A percentile compares a stretch with the other conserved stretches of the same genome.
Evolutionary conservation across 2,888 invertebrate genomes (phyloP).

Genomic region (Leptinotarsa juncta): DNA sequence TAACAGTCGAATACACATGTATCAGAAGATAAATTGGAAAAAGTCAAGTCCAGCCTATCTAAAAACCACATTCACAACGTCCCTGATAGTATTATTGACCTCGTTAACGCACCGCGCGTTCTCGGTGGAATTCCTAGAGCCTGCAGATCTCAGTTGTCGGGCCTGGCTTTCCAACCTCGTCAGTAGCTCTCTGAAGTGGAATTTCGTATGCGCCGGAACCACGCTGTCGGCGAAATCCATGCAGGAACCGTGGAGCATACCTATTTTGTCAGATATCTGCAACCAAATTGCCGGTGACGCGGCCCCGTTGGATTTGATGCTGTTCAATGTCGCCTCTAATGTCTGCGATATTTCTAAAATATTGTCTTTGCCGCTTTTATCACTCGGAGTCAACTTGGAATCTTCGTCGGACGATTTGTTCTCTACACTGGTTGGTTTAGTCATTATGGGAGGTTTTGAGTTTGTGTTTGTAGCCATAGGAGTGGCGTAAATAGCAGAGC

Average conservation of each 20-base stretch:
- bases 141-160: conserved; percentile 75
- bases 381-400: conserved; percentile 64
- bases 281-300: conserved; percentile 79
- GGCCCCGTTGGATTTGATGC: conserved; percentile 69
- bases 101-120: conserved; percentile 77
- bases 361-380: conserved; percentile 66
- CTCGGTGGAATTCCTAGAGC: conserved; percentile 77
- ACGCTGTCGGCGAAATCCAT: conserved; percentile 84
- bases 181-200: conserved; percentile 84
- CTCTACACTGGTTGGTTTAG: conserved; percentile 65
- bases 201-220: conserved; percentile 87
- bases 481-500: conserved; percentile 82
- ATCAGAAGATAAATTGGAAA: conserved; percentile 42
- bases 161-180: conserved; percentile 78
- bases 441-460: conserved; percentile 67
- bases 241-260: conserved; percentile 85
- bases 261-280: conserved; percentile 83
- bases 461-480: conserved; percentile 67
- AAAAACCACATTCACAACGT: conserved; percentile 79
- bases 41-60: conserved; percentile 54
- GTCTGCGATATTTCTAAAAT: conserved; percentile 76
- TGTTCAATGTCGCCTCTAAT: conserved; percentile 74
- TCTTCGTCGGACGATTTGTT: conserved; percentile 63
- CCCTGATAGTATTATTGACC: conserved; percentile 78
- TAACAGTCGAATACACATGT: conserved; percentile 55